These are phyloP conservation scores for Haliclystus octoradiatus DNA, from an alignment of 30 jellyfish, hydroid and myxozoan species.

Conservation along the genomic window DNA sequence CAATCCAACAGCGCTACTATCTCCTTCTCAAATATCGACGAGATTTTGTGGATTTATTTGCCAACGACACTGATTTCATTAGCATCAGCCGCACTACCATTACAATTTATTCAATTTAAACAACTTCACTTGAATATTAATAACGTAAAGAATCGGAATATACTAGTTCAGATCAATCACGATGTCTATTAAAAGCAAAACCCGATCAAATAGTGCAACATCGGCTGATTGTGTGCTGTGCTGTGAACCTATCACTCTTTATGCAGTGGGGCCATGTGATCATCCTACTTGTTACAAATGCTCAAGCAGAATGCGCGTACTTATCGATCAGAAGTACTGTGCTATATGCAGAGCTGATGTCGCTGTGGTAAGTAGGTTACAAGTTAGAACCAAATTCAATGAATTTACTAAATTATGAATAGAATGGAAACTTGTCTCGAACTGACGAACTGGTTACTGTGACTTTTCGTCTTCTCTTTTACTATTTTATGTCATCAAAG, in stretches of 20 bases:
- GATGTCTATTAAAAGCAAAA: neutral
- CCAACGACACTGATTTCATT: no score
- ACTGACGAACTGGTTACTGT: neutral
- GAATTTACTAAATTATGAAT: no score
- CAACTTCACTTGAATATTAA: neutral
- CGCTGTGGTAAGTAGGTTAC: slow-evolving; percentile 50
- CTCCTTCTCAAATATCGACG: no score
- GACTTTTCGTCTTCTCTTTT: neutral
- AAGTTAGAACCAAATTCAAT: no score
- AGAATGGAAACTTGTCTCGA: neutral
- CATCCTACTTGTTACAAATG: slow-evolving; percentile 81
- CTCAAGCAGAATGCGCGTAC: slow-evolving; percentile 82
- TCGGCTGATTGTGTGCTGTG: slow-evolving; percentile 47
- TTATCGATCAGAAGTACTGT: slow-evolving; percentile 59
- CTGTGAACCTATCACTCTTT: slow-evolving; percentile 37
- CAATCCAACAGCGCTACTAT: no score
- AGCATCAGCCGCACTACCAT: no score
- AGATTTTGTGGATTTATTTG: no score
- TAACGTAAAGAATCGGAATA: neutral
- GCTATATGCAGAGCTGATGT: slow-evolving; percentile 69
- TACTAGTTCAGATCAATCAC: neutral
- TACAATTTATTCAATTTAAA: no score
- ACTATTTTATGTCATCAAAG: neutral
- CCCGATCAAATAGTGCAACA: neutral
- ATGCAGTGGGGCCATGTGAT: slow-evolving; percentile 80